phyloP scores from a whole-genome alignment of 1,140 invertebrate species.

The Wasmannia auropunctata region DNA sequence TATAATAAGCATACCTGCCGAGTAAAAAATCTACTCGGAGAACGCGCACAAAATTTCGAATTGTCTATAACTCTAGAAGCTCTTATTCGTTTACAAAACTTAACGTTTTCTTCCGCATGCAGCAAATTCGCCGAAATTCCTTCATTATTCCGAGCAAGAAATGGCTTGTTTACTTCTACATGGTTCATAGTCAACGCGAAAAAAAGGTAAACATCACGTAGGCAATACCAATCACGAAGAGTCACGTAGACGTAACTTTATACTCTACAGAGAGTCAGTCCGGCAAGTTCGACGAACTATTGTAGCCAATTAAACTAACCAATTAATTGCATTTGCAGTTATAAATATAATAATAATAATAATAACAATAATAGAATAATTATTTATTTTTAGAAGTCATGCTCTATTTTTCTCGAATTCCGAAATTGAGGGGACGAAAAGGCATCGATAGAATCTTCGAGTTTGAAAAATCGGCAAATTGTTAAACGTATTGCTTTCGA shows the following conservation, averaged over 20 bases:
- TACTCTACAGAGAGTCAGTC: conserved; percentile 3
- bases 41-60: background rate
- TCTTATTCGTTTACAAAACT: conserved; percentile 11
- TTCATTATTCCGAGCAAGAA: conserved; percentile 42
- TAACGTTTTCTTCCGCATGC: conserved; percentile 24
- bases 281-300: background rate
- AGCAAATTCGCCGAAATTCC: conserved; percentile 52
- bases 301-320: background rate
- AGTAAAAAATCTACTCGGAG: background rate
- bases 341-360: background rate
- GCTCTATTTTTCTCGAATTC: background rate
- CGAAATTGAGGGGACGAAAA: background rate
- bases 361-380: background rate
- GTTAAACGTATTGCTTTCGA: background rate
- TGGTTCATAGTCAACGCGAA: conserved; percentile 18
- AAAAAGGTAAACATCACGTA: conserved; percentile 56
- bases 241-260: conserved; percentile 52
- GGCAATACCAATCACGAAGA: conserved; percentile 39
- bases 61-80: background rate
- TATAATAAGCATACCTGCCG: background rate
- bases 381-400: background rate
- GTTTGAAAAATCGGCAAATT: background rate
- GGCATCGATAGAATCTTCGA: background rate
- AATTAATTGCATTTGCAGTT: background rate
- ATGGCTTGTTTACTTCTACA: conserved; percentile 39